These are phyloP conservation scores for Pempheris klunzingeri DNA, from an alignment of 2,797 vertebrate genomes.

Conservation along the genomic window DNA sequence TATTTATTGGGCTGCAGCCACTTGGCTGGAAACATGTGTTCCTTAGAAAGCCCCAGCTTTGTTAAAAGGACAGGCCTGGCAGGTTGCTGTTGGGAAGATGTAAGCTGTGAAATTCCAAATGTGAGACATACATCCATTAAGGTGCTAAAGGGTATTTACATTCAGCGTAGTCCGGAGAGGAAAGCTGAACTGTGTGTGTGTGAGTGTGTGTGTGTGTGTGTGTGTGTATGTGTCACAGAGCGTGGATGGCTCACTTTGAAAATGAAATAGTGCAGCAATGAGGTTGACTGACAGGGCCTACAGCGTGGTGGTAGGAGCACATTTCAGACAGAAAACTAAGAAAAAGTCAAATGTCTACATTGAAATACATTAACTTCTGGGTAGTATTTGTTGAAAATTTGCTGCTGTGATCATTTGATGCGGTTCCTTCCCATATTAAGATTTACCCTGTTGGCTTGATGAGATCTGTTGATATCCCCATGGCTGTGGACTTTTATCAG, in stretches of 20 bases:
- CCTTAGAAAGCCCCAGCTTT: slow-evolving; percentile 51
- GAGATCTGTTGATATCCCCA: slow-evolving; percentile 27
- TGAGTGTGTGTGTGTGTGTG: slow-evolving; percentile 5
- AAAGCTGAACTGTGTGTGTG: not conserved
- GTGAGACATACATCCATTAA: slow-evolving; percentile 60
- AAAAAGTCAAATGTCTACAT: slow-evolving; percentile 5
- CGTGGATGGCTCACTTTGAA: slow-evolving; percentile 13
- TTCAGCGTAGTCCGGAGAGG: slow-evolving; percentile 6
- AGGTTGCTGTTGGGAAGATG: slow-evolving; percentile 44
- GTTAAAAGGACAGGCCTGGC: slow-evolving; percentile 43
- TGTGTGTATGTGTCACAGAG: not conserved
- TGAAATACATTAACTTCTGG: slow-evolving; percentile 1
- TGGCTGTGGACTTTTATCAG: slow-evolving; percentile 24
- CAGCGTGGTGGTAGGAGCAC: slow-evolving; percentile 21
- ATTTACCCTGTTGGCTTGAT: slow-evolving; percentile 22
- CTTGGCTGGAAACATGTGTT: slow-evolving; percentile 65
- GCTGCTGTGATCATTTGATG: slow-evolving; percentile 22
- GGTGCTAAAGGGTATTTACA: slow-evolving; percentile 37
- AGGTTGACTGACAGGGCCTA: slow-evolving; percentile 7
- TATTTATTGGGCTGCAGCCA: slow-evolving; percentile 60
- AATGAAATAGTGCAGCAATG: slow-evolving; percentile 25
- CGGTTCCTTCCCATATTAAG: not conserved
- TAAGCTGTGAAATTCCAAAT: slow-evolving; percentile 66
- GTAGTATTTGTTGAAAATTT: slow-evolving; percentile 34
- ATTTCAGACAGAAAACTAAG: slow-evolving; percentile 20